Base-by-base conservation (phyloP, 2,797 vertebrate genomes). In the Phaenicophaeus curvirostris region DNA sequence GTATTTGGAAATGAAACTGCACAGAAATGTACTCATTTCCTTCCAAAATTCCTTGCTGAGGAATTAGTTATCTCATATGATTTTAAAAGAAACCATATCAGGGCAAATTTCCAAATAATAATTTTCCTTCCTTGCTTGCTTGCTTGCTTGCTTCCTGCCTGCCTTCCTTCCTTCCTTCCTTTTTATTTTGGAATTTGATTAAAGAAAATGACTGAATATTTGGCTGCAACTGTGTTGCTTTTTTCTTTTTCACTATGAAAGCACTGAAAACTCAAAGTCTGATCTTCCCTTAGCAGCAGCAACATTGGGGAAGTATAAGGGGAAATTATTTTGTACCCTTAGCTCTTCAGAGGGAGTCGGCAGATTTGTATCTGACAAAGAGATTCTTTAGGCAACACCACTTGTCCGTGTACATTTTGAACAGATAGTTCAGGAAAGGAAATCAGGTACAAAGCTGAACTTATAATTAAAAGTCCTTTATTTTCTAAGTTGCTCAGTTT, bases 81-180 rank as follows among this genome's bases (percentile, higher is more conserved):
- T 23, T 75, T 62, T 57, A 31, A 85, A 37, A 14, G 24, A 69
- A 69, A 55, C 2, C 21, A 35, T 8, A 24, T 42, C n/a, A 79
- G 9, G 25, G 11, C 27, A 21, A 21, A n/a, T 44, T 61, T 68
- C 24, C 37, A 58, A 75, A 35, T 13, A 39, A 6, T 44, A 20
- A 0, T 31, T 79, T 67, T 54, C 10, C 9, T 5, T 31, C 18
- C 2, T n/a, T n/a, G n/a, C n/a, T n/a, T n/a, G n/a, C n/a, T n/a
- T n/a, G n/a, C n/a, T n/a, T n/a, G n/a, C n/a, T n/a, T n/a, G n/a
- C n/a, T n/a, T n/a, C 54, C 9, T 7, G 13, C 15, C 9, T n/a
- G 42, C 20, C 23, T 28, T 31, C 25, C 9, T 19, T 18, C 19
- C 14, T 19, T 46, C 19, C 44, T 19, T 18, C 19, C 44, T n/a